Evolutionary conservation across 2,797 vertebrate genomes (phyloP), one percentile per base, ranked within the genome.

Genomic region (Pelochelys cantorii): DNA sequence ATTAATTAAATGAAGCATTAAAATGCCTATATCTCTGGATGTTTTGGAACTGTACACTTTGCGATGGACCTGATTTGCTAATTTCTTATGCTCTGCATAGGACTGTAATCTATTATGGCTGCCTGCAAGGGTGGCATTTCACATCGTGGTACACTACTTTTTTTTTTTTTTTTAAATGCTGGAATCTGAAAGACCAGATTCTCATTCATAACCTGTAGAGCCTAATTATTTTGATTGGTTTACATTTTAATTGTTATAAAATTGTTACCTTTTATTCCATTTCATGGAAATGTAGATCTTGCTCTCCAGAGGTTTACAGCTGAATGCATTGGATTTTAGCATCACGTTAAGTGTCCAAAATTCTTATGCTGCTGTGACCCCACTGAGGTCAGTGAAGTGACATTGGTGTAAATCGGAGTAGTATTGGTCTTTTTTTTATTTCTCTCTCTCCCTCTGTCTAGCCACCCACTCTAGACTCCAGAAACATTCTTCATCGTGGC

Each of bases 241-340:
- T 23, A 84, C 31, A 29, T 59, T 90, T 90, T 75, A 88, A 84
- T 87, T 84, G 89, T 93, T 42, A 0, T 87, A 68, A 78, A 55
- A 22, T 54, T 48, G 42, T 48, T 48, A 48, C 42, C 42, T 48
- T 48, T 48, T 48, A 9, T 48, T 48, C 42, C 42, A 48, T 9
- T 48, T 48, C 42, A 48, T 48, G 42, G 42, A 48, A 48, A 71
- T 48, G 90, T 55, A 86, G 85, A 22, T 20, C 75, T 71, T 3
- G 54, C 87, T 57, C 93, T 90, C 86, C 86, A 79, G 15, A 52
- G 84, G 83, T 20, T 92, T 92, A 83, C 83, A 77, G 60, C n/a
- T 86, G 85, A 3, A 0, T 31, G 25, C 55, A 23, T 83, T 83
- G 84, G 15, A 9, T 8, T 42, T 2, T 52, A 25, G 78, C 42